Conservation (phyloP, 2,888 invertebrate species). For the Torymus texanus region DNA sequence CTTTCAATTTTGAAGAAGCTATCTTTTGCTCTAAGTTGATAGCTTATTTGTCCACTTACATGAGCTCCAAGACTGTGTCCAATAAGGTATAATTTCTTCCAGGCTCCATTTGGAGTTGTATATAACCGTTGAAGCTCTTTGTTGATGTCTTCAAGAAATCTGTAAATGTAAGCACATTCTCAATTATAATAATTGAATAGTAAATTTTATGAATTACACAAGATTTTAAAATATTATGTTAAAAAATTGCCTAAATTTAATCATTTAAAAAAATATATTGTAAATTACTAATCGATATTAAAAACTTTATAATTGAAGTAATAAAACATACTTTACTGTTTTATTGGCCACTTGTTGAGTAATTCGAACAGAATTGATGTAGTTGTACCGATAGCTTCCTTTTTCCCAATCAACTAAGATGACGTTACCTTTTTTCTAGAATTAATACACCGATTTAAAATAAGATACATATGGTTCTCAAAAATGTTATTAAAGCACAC, state of each 20-base stretch:
- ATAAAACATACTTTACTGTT: slow-evolving; percentile 11
- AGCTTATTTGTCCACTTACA: slow-evolving; percentile 78
- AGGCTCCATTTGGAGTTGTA: slow-evolving; percentile 53
- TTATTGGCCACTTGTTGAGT: neutral
- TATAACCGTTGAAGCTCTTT: neutral
- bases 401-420: slow-evolving; percentile 27
- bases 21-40: slow-evolving; percentile 73
- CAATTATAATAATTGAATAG: too few relatives aligned
- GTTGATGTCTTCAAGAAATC: slow-evolving; percentile 10
- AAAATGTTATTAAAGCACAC: neutral
- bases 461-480: neutral
- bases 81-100: slow-evolving; percentile 76
- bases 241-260: neutral
- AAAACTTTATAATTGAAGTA: neutral
- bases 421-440: slow-evolving; percentile 4
- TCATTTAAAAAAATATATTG: neutral
- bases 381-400: slow-evolving; percentile 17
- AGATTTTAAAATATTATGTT: too few relatives aligned
- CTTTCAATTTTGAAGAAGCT: slow-evolving; percentile 64
- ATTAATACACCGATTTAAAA: neutral
- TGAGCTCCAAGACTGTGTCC: slow-evolving; percentile 82
- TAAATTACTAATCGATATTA: neutral
- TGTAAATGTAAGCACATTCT: neutral
- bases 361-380: slow-evolving; percentile 5
- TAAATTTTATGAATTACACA: too few relatives aligned